Evolutionary conservation across 2,888 invertebrate genomes (phyloP).

Genomic region (Didymodactylos carnosus): DNA sequence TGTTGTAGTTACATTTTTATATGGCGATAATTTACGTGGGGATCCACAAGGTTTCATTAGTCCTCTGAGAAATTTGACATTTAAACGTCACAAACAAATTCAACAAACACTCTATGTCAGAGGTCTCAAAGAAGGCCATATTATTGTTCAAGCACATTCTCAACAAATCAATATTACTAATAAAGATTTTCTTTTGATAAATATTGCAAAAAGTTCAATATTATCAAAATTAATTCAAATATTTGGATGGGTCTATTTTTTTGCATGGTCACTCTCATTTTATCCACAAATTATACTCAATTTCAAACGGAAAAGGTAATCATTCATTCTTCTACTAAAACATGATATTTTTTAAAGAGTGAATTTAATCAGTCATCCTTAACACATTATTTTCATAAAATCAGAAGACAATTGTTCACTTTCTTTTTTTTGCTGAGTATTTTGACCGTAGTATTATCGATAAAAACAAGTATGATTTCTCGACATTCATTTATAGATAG

Average conservation of each 20-base stretch:
- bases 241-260: conserved; percentile 9
- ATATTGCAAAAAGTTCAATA: background rate
- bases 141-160: background rate
- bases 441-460: too few relatives aligned
- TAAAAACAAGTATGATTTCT: too few relatives aligned
- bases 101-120: background rate
- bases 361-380: too few relatives aligned
- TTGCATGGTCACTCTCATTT: conserved; percentile 11
- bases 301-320: background rate
- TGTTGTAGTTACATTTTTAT: background rate
- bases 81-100: background rate
- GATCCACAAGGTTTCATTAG: background rate
- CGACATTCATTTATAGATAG: too few relatives aligned
- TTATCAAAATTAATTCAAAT: conserved; percentile 1
- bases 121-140: background rate
- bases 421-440: too few relatives aligned
- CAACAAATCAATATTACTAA: background rate
- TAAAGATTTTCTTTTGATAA: background rate
- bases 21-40: background rate
- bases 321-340: too few relatives aligned
- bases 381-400: too few relatives aligned
- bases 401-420: too few relatives aligned
- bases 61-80: background rate
- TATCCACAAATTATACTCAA: conserved; percentile 11
- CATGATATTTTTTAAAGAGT: too few relatives aligned